Evolutionary conservation across 64 coral and sea anemone genomes (phyloP).

Genomic region (Montipora foliosa): DNA sequence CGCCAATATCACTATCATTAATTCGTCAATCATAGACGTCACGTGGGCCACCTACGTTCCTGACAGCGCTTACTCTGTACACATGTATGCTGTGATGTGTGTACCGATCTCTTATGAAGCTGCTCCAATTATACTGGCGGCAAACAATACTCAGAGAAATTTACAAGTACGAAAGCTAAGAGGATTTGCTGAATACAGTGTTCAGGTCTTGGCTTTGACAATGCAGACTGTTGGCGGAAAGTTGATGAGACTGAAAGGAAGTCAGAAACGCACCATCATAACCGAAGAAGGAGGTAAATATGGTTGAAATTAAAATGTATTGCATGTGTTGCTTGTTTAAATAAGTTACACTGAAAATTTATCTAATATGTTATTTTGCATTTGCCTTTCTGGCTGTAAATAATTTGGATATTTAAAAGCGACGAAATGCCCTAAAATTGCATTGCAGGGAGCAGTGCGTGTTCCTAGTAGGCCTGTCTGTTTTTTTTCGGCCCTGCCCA

Average conservation of each 20-base stretch:
- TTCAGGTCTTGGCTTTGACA: background rate
- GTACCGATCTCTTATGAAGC: background rate
- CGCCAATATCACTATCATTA: background rate
- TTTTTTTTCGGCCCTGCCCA: no score
- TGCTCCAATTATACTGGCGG: background rate
- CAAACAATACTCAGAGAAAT: background rate
- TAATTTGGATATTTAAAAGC: no score
- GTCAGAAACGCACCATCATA: background rate
- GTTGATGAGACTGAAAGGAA: background rate
- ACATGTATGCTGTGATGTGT: background rate
- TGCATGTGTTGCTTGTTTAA: no score
- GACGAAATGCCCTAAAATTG: no score
- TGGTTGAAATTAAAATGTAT: background rate
- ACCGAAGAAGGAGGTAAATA: constrained; percentile 4
- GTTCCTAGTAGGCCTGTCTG: no score
- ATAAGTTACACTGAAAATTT: no score
- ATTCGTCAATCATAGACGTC: background rate
- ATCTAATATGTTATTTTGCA: no score
- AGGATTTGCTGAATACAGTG: background rate
- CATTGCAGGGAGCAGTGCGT: no score
- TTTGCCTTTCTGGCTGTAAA: no score
- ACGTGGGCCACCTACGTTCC: background rate
- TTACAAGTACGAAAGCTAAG: background rate
- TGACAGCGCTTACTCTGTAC: background rate
- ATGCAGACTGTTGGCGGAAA: background rate